Base-by-base conservation (phyloP, 2,113 vertebrate species). In the Stegastes partitus region DNA sequence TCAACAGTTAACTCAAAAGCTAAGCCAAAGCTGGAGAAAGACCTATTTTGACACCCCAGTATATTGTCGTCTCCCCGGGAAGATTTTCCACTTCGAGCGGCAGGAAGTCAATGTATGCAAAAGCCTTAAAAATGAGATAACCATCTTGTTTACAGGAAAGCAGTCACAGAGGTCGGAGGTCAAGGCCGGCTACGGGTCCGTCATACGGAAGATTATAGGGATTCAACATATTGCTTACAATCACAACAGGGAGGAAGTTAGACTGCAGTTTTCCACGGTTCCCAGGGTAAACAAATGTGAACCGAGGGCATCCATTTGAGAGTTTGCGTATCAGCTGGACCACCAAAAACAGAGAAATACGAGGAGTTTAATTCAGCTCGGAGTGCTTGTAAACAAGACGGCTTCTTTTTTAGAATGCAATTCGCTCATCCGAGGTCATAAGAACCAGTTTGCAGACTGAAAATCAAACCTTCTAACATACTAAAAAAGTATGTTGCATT, bases 1-100 rank as follows among this genome's bases (percentile, higher is more conserved):
- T 19, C 18, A 74, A 68, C 47, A 50, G 50, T 47, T 55, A 68
- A 72, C 28, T 10, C 15, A 19, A 50, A 49, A 49, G 45, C 28
- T 54, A 61, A 74, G 15, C 28, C 28, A 22, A 25, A 49, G 47
- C 34, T n/a, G 19, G 6, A 22, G 11, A 26, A 64, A 47, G 5
- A 72, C 37, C 39, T 73, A 39, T 66, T 79, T 61, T 68, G 42
- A 76, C 31, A 62, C 26, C n/a, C n/a, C 8, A 73, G 54, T 18
- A 21, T 5, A n/a, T 28, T 22, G 23, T 53, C 16, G 7, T 56
- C 45, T 69, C 51, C 44, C 42, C 3, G 11, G 18, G 45, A 59
- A 39, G 26, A 58, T 64, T 63, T 73, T 34, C n/a, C 6, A 21
- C 11, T 69, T 22, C 25, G 62, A 68, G 49, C 23, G 47, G 31